Evolutionary conservation across 1,140 invertebrate species (phyloP).

Genomic region (Drosophila hydei): DNA sequence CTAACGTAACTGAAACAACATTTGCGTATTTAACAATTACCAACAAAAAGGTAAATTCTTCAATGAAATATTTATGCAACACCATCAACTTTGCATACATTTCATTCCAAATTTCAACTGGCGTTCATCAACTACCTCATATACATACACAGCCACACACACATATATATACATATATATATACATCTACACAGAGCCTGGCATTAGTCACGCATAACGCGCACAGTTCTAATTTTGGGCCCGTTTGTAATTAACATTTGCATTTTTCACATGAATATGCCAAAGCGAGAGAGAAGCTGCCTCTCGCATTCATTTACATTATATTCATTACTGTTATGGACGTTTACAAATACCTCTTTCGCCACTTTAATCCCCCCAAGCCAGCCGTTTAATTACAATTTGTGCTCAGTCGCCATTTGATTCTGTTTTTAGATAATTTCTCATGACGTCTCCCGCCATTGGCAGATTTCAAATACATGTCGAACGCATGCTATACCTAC

Average conservation of each 20-base stretch:
- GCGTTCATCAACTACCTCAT: conserved; percentile 28
- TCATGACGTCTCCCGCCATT: conserved; percentile 20
- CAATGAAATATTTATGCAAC: conserved; percentile 33
- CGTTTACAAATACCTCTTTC: conserved; percentile 30
- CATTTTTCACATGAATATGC: conserved; percentile 62
- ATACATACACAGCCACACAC: conserved; percentile 11
- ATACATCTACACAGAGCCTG: conserved; percentile 4
- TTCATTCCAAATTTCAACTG: conserved; percentile 8
- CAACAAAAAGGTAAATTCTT: conserved; percentile 75
- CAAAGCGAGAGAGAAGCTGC: background rate
- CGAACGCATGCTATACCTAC: background rate
- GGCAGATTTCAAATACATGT: conserved; percentile 13
- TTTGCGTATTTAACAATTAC: conserved; percentile 36
- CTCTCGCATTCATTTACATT: conserved; percentile 64
- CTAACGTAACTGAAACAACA: conserved; percentile 35
- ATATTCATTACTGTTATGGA: conserved; percentile 22
- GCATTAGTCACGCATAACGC: conserved; percentile 65
- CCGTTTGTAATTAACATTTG: conserved; percentile 72
- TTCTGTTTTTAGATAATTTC: conserved; percentile 30
- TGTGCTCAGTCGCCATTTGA: conserved; percentile 12
- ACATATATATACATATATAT: background rate
- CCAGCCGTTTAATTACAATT: conserved; percentile 47
- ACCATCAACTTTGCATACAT: conserved; percentile 6
- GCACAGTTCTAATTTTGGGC: conserved; percentile 63
- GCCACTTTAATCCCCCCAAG: conserved; percentile 21